Evolutionary conservation across 2,888 invertebrate genomes (phyloP).

Genomic region (Sesia apiformis): DNA sequence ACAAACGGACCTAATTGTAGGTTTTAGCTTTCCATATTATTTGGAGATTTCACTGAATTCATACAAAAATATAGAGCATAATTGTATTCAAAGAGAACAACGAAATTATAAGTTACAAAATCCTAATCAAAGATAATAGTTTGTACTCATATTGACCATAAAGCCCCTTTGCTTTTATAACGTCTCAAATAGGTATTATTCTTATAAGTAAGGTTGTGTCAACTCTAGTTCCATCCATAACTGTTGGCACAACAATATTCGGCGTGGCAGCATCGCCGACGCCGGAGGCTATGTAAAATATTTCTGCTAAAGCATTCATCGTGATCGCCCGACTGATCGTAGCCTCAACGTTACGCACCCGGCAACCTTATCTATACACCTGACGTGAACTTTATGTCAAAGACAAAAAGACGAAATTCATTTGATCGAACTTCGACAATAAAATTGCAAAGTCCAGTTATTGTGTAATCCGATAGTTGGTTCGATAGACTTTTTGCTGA

Average conservation of each 20-base stretch:
- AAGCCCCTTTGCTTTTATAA: too few species aligned
- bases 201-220: slow-evolving; percentile 5
- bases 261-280: slow-evolving; percentile 47
- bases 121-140: too few species aligned
- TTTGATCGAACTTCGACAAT: background rate
- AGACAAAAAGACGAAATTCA: slow-evolving; percentile 27
- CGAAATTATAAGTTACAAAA: too few species aligned
- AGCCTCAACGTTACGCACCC: slow-evolving; percentile 46
- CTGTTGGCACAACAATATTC: slow-evolving; percentile 70
- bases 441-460: slow-evolving; percentile 30
- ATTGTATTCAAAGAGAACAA: too few species aligned
- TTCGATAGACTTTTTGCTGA: slow-evolving; percentile 46
- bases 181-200: too few species aligned
- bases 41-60: too few species aligned
- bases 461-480: slow-evolving; percentile 62
- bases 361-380: slow-evolving; percentile 26
- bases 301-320: slow-evolving; percentile 73
- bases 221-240: slow-evolving; percentile 37
- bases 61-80: too few species aligned
- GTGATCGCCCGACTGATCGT: slow-evolving; percentile 66
- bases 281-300: slow-evolving; percentile 71
- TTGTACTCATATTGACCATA: too few species aligned
- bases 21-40: too few species aligned
- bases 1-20: too few species aligned
- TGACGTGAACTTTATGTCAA: slow-evolving; percentile 14